phyloP scores from a whole-genome alignment of 2,113 vertebrate genomes.

The Pedetes capensis region DNA sequence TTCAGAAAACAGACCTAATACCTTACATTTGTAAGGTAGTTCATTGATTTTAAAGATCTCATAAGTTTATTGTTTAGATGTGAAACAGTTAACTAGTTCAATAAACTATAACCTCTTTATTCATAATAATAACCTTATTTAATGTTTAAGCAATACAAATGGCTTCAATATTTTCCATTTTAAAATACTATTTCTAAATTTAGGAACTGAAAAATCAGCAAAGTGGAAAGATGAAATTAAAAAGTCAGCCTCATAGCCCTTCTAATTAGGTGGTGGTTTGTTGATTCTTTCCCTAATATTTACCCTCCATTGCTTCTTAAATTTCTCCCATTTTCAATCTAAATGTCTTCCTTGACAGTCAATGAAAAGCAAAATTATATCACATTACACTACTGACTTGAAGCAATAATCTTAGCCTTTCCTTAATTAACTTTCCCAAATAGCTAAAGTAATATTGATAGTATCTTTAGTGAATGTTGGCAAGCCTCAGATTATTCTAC shows the following conservation, averaged over 20 bases:
- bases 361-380: not conserved
- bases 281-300: not conserved
- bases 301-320: not conserved
- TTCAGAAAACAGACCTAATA: not conserved
- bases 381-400: not conserved
- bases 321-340: not conserved
- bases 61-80: not conserved
- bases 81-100: not conserved
- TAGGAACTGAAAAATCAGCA: not conserved
- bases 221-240: not conserved
- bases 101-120: not conserved
- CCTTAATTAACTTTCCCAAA: not conserved
- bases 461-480: not conserved
- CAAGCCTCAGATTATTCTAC: not conserved
- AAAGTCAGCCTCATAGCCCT: not conserved
- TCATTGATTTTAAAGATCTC: not conserved
- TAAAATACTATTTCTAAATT: conserved; percentile 1
- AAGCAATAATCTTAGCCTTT: not conserved
- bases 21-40: not conserved
- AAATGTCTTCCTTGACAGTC: not conserved
- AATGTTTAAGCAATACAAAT: not conserved
- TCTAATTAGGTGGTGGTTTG: not conserved
- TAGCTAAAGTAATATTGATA: conserved; percentile 9
- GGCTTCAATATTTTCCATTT: not conserved
- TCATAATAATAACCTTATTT: not conserved